Conservation (phyloP, 2,113 vertebrate species). For the Phaethornis superciliosus region DNA sequence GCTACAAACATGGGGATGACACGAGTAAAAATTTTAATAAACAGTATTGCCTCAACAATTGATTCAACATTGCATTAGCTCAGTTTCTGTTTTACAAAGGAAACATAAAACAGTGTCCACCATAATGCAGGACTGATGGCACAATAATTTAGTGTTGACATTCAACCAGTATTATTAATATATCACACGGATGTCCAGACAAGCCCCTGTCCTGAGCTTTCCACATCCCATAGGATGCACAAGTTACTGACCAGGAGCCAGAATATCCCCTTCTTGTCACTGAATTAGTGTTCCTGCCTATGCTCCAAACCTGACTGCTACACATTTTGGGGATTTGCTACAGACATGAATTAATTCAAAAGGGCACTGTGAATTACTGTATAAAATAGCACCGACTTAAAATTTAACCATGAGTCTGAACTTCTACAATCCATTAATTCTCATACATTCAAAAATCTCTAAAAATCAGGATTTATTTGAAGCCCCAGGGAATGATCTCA, state of each 20-base stretch:
- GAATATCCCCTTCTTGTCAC: accelerated
- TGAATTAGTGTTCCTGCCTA: accelerated
- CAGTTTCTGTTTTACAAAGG: too few species aligned
- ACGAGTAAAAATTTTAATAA: neutral
- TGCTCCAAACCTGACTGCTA: accelerated
- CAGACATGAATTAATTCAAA: accelerated
- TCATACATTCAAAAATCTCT: neutral
- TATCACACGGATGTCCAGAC: accelerated
- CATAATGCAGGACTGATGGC: accelerated
- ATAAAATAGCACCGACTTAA: neutral
- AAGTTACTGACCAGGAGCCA: accelerated
- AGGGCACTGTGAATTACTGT: neutral
- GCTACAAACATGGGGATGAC: neutral
- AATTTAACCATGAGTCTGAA: neutral
- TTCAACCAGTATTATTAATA: accelerated
- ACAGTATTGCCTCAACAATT: neutral
- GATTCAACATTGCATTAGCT: too few species aligned
- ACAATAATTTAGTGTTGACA: neutral
- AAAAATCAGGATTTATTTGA: neutral
- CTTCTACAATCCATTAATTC: neutral
- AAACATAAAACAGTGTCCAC: too few species aligned
- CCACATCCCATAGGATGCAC: accelerated
- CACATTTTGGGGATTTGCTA: neutral
- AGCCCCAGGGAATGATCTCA: neutral
- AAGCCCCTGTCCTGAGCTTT: neutral